phyloP scores from a whole-genome alignment of 2,888 invertebrate species.

The Galeopsomyia nigrocyanea region DNA sequence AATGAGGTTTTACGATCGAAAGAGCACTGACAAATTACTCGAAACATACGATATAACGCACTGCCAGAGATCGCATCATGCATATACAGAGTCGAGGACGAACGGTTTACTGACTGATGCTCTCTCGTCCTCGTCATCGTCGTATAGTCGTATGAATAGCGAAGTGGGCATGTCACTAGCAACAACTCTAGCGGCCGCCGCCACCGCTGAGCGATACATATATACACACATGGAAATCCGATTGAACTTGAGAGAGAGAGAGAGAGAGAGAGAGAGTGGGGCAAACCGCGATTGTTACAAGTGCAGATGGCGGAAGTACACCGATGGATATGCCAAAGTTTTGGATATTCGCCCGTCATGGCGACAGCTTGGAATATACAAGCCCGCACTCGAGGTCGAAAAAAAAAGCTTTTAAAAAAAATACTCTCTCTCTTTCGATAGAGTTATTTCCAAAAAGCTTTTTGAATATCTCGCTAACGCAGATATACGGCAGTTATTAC shows the following conservation, averaged over 20 bases:
- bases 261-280: not conserved
- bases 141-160: not conserved
- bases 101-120: too few relatives aligned
- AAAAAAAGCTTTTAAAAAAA: too few relatives aligned
- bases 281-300: conserved; percentile 24
- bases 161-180: conserved; percentile 20
- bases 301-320: conserved; percentile 31
- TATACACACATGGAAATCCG: conserved; percentile 39
- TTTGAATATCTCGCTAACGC: too few relatives aligned
- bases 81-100: too few relatives aligned
- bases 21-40: too few relatives aligned
- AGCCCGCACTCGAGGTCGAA: conserved; percentile 5
- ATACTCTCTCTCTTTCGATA: too few relatives aligned
- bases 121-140: too few relatives aligned
- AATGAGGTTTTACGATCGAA: too few relatives aligned
- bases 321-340: conserved; percentile 37
- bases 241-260: conserved; percentile 34
- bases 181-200: conserved; percentile 15
- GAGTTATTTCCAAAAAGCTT: too few relatives aligned
- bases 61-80: too few relatives aligned
- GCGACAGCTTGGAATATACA: conserved; percentile 46
- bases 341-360: conserved; percentile 36
- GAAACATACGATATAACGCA: too few relatives aligned
- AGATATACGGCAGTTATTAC: conserved; percentile 13
- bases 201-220: not conserved